These are phyloP conservation scores for Euglossa dilemma DNA, from an alignment of 1,140 invertebrate species.

Conservation along the genomic window DNA sequence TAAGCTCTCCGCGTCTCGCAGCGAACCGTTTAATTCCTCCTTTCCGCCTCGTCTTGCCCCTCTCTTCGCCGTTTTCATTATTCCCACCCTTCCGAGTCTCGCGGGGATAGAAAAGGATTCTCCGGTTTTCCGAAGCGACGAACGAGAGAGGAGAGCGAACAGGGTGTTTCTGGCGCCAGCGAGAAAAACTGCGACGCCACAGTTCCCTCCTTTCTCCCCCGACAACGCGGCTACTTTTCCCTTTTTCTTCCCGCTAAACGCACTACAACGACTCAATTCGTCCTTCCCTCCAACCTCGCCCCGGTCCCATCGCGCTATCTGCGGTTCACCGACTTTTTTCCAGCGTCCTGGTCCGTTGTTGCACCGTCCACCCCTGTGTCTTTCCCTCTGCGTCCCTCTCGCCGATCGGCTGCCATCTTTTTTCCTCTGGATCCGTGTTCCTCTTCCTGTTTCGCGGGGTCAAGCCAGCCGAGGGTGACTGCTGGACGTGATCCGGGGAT, in stretches of 20 bases:
- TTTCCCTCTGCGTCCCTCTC: background rate
- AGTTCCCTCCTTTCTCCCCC: conserved; percentile 49
- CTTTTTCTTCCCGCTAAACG: conserved; percentile 34
- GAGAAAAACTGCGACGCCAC: conserved; percentile 53
- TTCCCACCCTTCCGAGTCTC: no score
- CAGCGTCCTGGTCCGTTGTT: conserved; percentile 46
- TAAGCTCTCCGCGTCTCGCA: no score
- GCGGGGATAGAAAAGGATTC: background rate
- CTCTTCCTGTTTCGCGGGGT: conserved; percentile 18
- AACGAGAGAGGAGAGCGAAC: background rate
- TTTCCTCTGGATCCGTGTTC: background rate
- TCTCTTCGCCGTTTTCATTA: background rate
- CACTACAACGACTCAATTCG: conserved; percentile 59
- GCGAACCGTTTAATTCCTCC: background rate
- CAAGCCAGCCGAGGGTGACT: conserved; percentile 4
- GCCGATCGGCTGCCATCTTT: background rate
- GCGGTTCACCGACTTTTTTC: conserved; percentile 69
- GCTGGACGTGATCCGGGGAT: conserved; percentile 16
- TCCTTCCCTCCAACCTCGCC: conserved; percentile 21
- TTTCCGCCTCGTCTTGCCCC: background rate
- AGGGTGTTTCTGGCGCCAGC: conserved; percentile 46
- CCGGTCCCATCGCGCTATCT: conserved; percentile 45
- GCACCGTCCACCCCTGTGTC: conserved; percentile 24
- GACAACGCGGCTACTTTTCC: conserved; percentile 30
- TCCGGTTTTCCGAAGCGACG: background rate